Base-by-base conservation (phyloP, 2,888 invertebrate species). In the Eupithecia centaureata region DNA sequence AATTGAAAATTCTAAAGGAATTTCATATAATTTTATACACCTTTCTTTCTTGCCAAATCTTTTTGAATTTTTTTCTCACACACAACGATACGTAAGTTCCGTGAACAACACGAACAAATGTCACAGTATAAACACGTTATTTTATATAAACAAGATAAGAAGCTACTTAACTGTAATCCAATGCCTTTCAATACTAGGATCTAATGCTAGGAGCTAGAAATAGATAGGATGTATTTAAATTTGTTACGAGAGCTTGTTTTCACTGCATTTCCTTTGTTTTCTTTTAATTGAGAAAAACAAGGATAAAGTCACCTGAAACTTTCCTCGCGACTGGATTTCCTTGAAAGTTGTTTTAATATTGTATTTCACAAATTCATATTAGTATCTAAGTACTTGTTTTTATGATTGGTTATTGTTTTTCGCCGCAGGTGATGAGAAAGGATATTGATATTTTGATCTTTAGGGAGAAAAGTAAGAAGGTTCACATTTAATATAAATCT, bases 271-370 rank as follows among this genome's bases (percentile, higher is more conserved):
- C 18, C 42, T 42, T 42, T 42, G 38, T 27, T 61, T 52, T n/a
- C 52, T 18, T 32, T 61, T 47, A 22, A 51, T 51, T 2, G 42
- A 32, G 22, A 18, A 52, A 35, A 27, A 60, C 22, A 38, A n/a
- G 27, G 22, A 35, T 15, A 15, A 15, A 25, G 66, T 56, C 8
- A 58, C 61, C 28, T 28, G 66, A 62, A 62, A 58, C 47, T 62
- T 62, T 12, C n/a, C 42, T 42, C 42, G 18, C 7, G 42, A 42
- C 42, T 42, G 5, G 18, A 42, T 42, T 38, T 42, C 42, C 18
- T 42, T 22, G 10, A 42, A 42, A 67, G 57, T 30, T 28, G 51
- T 58, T n/a, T 67, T 57, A n/a, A 27, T 61, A 61, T 66, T 61
- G 57, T 51, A 27, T 61, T 61, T 61, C 56, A 57, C 47, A 51